phyloP scores from a whole-genome alignment of 1,140 invertebrate genomes.

The Meloidogyne exigua region DNA sequence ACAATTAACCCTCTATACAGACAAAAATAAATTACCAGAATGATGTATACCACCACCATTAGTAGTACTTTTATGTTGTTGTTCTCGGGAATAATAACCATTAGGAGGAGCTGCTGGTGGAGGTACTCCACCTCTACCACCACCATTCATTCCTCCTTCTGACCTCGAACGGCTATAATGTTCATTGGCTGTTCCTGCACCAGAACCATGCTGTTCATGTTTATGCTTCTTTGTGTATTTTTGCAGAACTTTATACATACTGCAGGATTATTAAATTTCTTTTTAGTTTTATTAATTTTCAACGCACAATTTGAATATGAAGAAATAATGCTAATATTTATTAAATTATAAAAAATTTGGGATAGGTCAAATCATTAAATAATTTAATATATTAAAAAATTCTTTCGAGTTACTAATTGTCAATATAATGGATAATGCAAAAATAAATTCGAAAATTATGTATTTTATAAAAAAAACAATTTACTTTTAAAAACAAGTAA shows the following conservation, averaged over 20 bases:
- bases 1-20: not conserved
- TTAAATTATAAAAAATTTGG: not conserved
- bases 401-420: no score
- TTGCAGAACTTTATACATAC: conserved; percentile 58
- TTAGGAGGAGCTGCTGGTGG: conserved; percentile 5
- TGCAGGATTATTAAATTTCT: not conserved
- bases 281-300: not conserved
- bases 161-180: conserved; percentile 29
- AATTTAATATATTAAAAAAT: no score
- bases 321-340: not conserved
- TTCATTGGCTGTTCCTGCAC: conserved; percentile 30
- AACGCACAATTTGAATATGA: not conserved
- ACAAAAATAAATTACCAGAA: not conserved
- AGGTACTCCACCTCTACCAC: not conserved
- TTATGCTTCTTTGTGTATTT: conserved; percentile 57
- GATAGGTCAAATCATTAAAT: no score
- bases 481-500: not conserved
- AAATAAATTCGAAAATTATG: no score
- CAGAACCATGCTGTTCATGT: conserved; percentile 47
- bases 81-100: conserved; percentile 7
- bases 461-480: no score
- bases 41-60: not conserved
- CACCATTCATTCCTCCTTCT: conserved; percentile 22
- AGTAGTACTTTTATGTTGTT: conserved; percentile 8
- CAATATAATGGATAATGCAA: no score